phyloP scores from a whole-genome alignment of 2,113 vertebrate genomes.

The Andinoacara biseriatus region DNA sequence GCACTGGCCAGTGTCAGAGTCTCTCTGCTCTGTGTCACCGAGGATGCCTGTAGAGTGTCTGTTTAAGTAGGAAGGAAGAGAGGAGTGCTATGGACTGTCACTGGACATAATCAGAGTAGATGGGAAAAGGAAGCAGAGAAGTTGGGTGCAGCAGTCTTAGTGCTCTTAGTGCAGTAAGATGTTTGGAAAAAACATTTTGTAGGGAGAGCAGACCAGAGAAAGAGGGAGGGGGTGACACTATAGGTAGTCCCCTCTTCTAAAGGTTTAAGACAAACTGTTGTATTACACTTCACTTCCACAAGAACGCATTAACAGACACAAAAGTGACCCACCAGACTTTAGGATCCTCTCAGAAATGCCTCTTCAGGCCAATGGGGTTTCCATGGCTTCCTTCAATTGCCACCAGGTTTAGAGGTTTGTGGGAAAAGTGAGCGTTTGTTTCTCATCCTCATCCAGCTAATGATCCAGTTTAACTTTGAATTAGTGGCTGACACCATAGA shows the following conservation, averaged over 20 bases:
- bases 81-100: not conserved
- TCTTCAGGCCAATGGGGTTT: conserved; percentile 73
- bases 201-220: not conserved
- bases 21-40: conserved; percentile 40
- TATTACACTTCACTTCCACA: conserved; percentile 46
- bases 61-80: conserved; percentile 40
- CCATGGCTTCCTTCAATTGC: conserved; percentile 76
- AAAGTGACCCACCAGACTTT: conserved; percentile 54
- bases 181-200: not conserved
- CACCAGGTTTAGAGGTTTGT: conserved; percentile 81
- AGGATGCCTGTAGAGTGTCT: conserved; percentile 23
- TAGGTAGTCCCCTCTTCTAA: conserved; percentile 16
- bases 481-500: conserved; percentile 46
- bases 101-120: conserved; percentile 15
- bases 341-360: conserved; percentile 63
- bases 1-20: conserved; percentile 26
- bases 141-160: not conserved
- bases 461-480: conserved; percentile 61
- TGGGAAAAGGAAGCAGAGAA: not conserved
- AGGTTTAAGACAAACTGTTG: conserved; percentile 53
- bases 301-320: conserved; percentile 67
- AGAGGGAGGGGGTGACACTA: conserved; percentile 30
- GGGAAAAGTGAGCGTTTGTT: conserved; percentile 76
- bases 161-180: not conserved
- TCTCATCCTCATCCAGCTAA: conserved; percentile 68